Evolutionary conservation across 1,140 invertebrate species (phyloP).

Genomic region (Hetaerina americana): DNA sequence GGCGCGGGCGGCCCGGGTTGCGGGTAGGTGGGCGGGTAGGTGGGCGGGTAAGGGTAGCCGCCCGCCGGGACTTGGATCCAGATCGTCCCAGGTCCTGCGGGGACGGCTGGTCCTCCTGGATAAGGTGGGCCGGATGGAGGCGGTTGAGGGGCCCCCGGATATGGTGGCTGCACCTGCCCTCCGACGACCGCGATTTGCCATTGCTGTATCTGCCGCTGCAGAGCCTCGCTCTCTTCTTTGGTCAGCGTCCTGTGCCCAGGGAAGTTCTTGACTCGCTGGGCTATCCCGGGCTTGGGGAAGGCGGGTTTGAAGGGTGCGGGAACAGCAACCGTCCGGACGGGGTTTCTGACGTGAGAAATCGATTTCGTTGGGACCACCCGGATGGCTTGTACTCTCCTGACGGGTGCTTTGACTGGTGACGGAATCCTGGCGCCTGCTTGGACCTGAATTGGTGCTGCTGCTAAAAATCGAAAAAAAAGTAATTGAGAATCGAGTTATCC

Average conservation of each 20-base stretch:
- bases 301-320: background rate
- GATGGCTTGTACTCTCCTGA: too few relatives aligned
- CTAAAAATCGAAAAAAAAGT: too few relatives aligned
- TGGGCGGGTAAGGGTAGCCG: background rate
- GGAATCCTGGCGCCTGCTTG: too few relatives aligned
- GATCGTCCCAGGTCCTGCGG: slow-evolving; percentile 8
- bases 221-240: background rate
- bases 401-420: too few relatives aligned
- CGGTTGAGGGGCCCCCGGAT: slow-evolving; percentile 17
- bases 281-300: background rate
- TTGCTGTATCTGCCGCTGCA: slow-evolving; percentile 18
- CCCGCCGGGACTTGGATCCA: slow-evolving; percentile 1
- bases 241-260: background rate
- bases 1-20: slow-evolving; percentile 10
- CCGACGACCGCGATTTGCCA: slow-evolving; percentile 20
- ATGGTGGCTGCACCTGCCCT: background rate
- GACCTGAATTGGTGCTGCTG: too few relatives aligned
- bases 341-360: too few relatives aligned
- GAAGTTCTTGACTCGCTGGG: background rate
- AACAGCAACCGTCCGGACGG: background rate
- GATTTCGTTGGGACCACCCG: too few relatives aligned
- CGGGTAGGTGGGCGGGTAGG: slow-evolving; percentile 7
- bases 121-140: slow-evolving; percentile 16
- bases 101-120: slow-evolving; percentile 15
- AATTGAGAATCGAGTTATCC: too few relatives aligned